These are phyloP conservation scores for Pygoscelis antarcticus DNA, from an alignment of 2,113 vertebrate species.

Conservation along the genomic window DNA sequence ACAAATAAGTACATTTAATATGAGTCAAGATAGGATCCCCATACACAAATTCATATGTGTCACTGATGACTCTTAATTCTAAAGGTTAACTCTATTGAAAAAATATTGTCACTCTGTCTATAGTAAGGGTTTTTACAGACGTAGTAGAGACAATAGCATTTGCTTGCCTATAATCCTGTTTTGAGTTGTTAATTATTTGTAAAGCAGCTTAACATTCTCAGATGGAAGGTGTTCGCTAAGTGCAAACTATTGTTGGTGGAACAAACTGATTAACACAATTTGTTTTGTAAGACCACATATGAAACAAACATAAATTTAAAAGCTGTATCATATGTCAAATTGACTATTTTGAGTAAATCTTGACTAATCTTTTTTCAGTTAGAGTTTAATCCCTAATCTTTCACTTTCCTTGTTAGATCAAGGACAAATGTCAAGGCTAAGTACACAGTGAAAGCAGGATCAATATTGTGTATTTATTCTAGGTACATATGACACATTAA, in stretches of 20 bases:
- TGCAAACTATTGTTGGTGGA: background rate
- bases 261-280: background rate
- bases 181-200: background rate
- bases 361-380: slow-evolving; percentile 12
- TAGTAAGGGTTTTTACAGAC: background rate
- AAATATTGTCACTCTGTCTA: background rate
- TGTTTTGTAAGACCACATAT: background rate
- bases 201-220: background rate
- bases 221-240: background rate
- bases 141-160: background rate
- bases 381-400: slow-evolving; percentile 59
- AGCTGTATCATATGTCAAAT: background rate
- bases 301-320: background rate
- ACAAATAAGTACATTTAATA: background rate
- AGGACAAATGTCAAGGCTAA: slow-evolving; percentile 68
- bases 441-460: slow-evolving; percentile 45
- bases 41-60: background rate
- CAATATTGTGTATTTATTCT: slow-evolving; percentile 48
- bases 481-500: background rate
- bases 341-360: background rate
- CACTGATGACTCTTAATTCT: background rate
- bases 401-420: slow-evolving; percentile 56
- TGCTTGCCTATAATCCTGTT: background rate
- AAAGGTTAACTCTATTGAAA: background rate
- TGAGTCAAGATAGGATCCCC: background rate